These are phyloP conservation scores for Catalaphyllia jardinei DNA, from an alignment of 64 coral and sea anemone genomes.

Conservation along the genomic window DNA sequence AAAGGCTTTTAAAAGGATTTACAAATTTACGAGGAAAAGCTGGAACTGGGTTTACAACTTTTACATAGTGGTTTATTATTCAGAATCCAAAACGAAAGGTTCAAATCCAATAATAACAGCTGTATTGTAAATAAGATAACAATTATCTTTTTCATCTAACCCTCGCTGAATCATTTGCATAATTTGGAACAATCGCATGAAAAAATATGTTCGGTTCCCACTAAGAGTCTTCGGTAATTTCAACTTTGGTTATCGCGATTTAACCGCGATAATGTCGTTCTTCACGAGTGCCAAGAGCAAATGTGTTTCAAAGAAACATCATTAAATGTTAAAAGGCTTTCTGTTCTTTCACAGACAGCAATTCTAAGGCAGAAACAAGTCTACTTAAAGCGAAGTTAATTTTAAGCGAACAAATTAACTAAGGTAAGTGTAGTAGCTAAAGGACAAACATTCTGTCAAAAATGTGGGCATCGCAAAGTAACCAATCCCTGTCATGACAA, in stretches of 20 bases:
- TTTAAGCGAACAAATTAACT: background rate
- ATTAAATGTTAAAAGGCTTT: background rate
- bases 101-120: background rate
- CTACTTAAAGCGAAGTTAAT: background rate
- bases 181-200: background rate
- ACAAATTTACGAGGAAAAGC: too few species aligned
- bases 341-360: background rate
- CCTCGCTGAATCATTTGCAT: slow-evolving; percentile 5
- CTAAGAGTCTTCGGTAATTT: background rate
- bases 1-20: too few species aligned
- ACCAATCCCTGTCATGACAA: too few species aligned
- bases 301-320: background rate
- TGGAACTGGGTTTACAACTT: too few species aligned
- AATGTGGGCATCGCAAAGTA: too few species aligned
- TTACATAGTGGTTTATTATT: background rate
- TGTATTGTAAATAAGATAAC: slow-evolving; percentile 7
- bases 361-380: background rate
- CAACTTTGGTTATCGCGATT: background rate
- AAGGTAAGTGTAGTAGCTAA: background rate
- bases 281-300: background rate
- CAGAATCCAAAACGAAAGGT: background rate
- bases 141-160: slow-evolving; percentile 11
- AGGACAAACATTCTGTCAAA: too few species aligned
- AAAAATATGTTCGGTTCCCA: background rate
- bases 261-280: slow-evolving; percentile 13